Conservation (phyloP, 2,888 invertebrate species). For the Marronus borbonicus region DNA sequence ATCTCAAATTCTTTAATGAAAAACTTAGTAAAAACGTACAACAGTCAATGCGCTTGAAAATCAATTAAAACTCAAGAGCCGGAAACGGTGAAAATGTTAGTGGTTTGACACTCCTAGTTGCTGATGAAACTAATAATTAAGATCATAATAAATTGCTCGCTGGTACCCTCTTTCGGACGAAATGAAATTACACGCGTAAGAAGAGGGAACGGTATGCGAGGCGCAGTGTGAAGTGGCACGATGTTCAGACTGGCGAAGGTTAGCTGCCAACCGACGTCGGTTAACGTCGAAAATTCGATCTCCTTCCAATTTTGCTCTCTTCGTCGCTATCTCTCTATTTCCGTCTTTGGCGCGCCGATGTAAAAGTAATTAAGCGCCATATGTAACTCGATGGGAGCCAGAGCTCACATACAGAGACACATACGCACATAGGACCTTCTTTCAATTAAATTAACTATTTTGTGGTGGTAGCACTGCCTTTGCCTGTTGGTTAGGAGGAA, state of each 20-base stretch:
- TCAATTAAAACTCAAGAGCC: constrained; percentile 10
- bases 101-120: constrained; percentile 10
- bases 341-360: constrained; percentile 18
- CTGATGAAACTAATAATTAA: constrained; percentile 31
- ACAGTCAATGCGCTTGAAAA: not conserved
- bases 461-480: not conserved
- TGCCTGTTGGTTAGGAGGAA: not conserved
- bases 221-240: constrained; percentile 30
- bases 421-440: constrained; percentile 10
- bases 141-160: constrained; percentile 42
- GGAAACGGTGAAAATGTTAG: constrained; percentile 12
- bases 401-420: not conserved
- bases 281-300: constrained; percentile 44
- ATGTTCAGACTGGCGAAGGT: constrained; percentile 25
- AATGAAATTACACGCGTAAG: constrained; percentile 30
- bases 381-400: constrained; percentile 26
- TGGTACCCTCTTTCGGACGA: not conserved
- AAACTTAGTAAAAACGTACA: not conserved
- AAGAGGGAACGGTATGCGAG: not conserved
- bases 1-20: too few species aligned
- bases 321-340: not conserved
- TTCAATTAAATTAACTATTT: constrained; percentile 45
- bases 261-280: constrained; percentile 40
- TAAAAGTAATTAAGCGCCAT: constrained; percentile 46
- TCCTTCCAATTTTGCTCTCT: not conserved